Conservation (phyloP, 2,113 vertebrate genomes). For the Elephas maximus region DNA sequence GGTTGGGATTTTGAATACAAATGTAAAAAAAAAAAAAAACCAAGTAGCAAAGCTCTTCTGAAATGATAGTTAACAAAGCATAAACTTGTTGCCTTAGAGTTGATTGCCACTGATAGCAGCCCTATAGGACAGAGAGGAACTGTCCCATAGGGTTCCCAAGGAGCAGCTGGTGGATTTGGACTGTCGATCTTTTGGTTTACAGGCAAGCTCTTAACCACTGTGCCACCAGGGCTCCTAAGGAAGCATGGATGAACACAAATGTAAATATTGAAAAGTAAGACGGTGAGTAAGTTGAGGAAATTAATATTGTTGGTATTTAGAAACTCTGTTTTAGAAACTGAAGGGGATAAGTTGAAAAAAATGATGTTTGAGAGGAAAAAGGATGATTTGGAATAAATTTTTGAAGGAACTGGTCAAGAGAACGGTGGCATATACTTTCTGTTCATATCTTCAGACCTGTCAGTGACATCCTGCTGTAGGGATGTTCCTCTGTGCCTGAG, state of each 20-base stretch:
- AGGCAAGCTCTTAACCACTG: too few relatives aligned
- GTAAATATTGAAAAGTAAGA: background rate
- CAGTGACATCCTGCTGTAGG: too few relatives aligned
- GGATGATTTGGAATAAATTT: background rate
- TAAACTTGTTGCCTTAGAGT: too few relatives aligned
- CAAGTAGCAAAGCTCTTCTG: background rate
- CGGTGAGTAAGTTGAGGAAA: fast-evolving
- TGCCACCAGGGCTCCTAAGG: background rate
- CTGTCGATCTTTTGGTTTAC: too few relatives aligned
- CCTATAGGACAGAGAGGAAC: too few relatives aligned
- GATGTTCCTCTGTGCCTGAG: background rate
- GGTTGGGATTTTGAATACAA: background rate
- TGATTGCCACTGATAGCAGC: too few relatives aligned
- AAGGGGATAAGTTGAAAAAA: background rate
- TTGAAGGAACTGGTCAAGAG: background rate
- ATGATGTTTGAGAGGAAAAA: background rate
- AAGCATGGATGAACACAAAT: background rate
- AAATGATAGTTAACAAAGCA: background rate
- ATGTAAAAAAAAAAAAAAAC: background rate
- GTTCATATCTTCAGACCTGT: background rate
- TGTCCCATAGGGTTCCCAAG: too few relatives aligned
- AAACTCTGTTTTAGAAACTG: background rate
- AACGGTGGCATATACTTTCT: background rate
- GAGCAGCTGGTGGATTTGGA: too few relatives aligned
- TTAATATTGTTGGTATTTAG: background rate